phyloP scores from a whole-genome alignment of 2,113 vertebrate species.

The Typhlomys cinereus region DNA sequence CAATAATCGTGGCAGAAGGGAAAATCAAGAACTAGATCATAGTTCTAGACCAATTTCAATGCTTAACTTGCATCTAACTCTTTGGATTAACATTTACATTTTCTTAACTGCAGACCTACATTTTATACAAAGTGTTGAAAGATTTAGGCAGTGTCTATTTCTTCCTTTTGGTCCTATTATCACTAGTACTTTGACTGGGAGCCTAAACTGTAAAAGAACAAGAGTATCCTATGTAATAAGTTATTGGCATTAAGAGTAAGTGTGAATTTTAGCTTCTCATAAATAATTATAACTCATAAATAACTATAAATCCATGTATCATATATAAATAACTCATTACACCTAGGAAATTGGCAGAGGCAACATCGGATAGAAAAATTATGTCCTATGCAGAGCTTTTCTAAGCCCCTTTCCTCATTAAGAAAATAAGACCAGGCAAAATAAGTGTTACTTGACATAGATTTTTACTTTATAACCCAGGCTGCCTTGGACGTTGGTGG shows the following conservation, averaged over 20 bases:
- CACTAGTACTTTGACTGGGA: not conserved
- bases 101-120: not conserved
- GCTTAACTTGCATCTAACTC: not conserved
- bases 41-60: not conserved
- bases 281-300: too few relatives aligned
- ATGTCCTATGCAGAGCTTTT: not conserved
- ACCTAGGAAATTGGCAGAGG: not conserved
- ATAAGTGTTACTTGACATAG: not conserved
- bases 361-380: not conserved
- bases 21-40: not conserved
- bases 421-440: not conserved
- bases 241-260: not conserved
- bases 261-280: conserved; percentile 45
- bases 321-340: too few relatives aligned
- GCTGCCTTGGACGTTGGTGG: not conserved
- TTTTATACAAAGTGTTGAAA: not conserved
- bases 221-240: not conserved
- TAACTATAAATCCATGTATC: too few relatives aligned
- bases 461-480: not conserved
- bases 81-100: conserved; percentile 17
- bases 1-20: not conserved
- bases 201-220: not conserved
- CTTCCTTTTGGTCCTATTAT: not conserved
- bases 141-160: not conserved
- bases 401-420: conserved; percentile 2